Base-by-base conservation (phyloP, 2,113 vertebrate genomes). In the Lethenteron reissneri region DNA sequence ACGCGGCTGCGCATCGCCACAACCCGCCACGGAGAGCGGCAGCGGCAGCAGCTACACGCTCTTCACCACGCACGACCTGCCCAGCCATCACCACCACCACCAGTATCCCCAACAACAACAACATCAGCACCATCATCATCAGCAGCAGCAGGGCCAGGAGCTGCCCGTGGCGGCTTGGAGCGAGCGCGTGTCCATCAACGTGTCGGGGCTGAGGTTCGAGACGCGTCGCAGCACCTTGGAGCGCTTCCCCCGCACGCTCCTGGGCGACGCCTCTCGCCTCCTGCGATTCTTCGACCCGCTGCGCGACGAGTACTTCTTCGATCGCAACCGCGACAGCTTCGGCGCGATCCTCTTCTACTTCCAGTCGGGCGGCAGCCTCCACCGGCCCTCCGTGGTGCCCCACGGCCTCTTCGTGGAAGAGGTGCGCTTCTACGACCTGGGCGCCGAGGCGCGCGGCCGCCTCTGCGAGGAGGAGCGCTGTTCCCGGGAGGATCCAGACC, bases 361-460 rank as follows among this genome's bases (percentile, higher is more conserved):
- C 64, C 64, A 68, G 21, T 68, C 64, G 11, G 64, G 64, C n/a
- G 64, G 64, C 11, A 68, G n/a, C n/a, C 64, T 68, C 64, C n/a
- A 68, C n/a, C 64, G 64, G 64, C 64, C 64, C 9, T n/a, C 9
- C 64, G 21, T 9, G n/a, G 64, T 68, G 9, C 64, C 64, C 64
- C 21, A 68, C 64, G 21, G 21, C 21, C n/a, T 68, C n/a, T 68
- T 68, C 64, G 21, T 68, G 9, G 10, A 68, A 11, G 64, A 68
- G 64, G n/a, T 68, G 9, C n/a, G n/a, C 21, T 68, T 68, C 64
- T 68, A 68, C 64, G 64, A 68, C n/a, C n/a, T 68, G 64, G 64
- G 64, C 8, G 8, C n/a, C n/a, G 64, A 68, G 9, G 21, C 64
- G 41, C 41, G 41, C 41, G 41, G 41, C 41, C 41, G 41, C 11